phyloP scores from a whole-genome alignment of 2,113 vertebrate genomes.

The Gulo gulo region DNA sequence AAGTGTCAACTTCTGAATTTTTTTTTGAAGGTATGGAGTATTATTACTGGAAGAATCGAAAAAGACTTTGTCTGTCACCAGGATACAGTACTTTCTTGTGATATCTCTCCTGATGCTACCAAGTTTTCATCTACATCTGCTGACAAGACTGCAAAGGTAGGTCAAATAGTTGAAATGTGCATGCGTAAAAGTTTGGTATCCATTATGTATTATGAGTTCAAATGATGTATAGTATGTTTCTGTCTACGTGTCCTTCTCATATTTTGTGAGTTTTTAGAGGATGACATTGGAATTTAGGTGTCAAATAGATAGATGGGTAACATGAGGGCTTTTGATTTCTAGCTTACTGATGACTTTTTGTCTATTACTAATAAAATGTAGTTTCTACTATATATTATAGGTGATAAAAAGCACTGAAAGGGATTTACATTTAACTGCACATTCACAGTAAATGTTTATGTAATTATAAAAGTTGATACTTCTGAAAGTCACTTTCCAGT shows the following conservation, averaged over 20 bases:
- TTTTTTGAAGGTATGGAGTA: slow-evolving; percentile 89
- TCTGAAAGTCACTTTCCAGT: slow-evolving; percentile 4
- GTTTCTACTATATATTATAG: background rate
- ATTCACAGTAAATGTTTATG: background rate
- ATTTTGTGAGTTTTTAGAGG: slow-evolving; percentile 4
- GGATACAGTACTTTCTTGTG: slow-evolving; percentile 92
- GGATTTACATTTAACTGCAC: slow-evolving; percentile 10
- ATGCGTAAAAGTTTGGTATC: background rate
- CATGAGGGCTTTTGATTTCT: slow-evolving; percentile 8
- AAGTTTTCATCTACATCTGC: slow-evolving; percentile 93
- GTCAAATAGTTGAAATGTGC: slow-evolving; percentile 18
- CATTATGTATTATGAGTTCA: background rate
- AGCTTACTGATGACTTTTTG: background rate
- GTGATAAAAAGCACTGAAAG: background rate
- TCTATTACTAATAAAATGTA: slow-evolving; percentile 2
- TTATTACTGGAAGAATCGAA: slow-evolving; percentile 83
- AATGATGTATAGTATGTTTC: background rate
- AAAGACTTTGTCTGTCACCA: slow-evolving; percentile 89
- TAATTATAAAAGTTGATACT: background rate
- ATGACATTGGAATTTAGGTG: slow-evolving; percentile 1
- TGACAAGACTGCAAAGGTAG: slow-evolving; percentile 95
- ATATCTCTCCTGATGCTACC: slow-evolving; percentile 87
- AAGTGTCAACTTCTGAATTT: background rate
- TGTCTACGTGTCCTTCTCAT: background rate
- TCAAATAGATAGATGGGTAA: background rate